Conservation (phyloP, 2,113 vertebrate species). For the Archocentrus centrarchus region DNA sequence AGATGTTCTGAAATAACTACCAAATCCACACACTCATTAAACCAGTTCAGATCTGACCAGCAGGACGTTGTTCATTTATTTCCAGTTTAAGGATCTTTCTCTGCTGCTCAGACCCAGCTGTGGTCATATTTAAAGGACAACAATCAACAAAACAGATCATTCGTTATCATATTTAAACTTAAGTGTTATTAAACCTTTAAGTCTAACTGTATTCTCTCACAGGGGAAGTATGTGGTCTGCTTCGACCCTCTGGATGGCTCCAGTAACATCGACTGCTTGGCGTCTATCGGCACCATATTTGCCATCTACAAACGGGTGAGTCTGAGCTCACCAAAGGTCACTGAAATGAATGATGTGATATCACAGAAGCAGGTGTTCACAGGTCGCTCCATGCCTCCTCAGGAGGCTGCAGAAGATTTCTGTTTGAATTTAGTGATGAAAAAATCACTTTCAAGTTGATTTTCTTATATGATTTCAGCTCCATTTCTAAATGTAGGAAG, state of each 20-base stretch:
- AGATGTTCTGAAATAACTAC: background rate
- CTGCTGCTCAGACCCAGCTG: fast-evolving
- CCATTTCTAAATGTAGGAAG: no score
- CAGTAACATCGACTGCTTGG: slow-evolving; percentile 97
- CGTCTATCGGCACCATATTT: slow-evolving; percentile 96
- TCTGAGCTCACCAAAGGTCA: background rate
- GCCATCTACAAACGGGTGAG: slow-evolving; percentile 95
- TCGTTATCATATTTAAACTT: fast-evolving
- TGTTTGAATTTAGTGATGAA: no score
- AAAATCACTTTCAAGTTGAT: no score
- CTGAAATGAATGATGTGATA: no score
- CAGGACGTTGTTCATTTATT: background rate
- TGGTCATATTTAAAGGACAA: no score
- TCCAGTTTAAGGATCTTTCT: background rate
- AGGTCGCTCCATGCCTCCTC: no score
- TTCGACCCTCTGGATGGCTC: slow-evolving; percentile 98
- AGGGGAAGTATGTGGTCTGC: slow-evolving; percentile 98
- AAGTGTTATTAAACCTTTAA: no score
- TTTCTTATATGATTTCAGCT: no score
- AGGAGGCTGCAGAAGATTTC: no score
- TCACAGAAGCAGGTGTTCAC: no score
- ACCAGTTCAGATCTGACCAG: fast-evolving
- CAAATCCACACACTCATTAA: background rate
- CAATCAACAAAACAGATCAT: no score
- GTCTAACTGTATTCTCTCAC: background rate